Evolutionary conservation across 2,797 vertebrate species (phyloP).

Genomic region (Sebastes oblongus): DNA sequence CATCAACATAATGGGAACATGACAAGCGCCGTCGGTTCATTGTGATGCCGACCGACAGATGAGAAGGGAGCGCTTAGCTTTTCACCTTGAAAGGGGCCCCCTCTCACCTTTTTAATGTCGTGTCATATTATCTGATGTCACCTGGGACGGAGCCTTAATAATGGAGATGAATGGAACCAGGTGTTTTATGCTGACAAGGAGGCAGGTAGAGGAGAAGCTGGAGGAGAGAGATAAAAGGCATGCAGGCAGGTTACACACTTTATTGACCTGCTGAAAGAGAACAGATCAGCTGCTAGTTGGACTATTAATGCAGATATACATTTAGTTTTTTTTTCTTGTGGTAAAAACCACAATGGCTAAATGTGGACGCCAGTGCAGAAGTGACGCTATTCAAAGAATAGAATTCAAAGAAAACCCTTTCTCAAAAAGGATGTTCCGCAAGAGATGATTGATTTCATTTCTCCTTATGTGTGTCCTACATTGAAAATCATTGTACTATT

Average conservation of each 20-base stretch:
- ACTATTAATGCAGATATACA: not conserved
- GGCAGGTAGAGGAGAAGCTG: not conserved
- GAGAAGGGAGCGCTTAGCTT: conserved; percentile 1
- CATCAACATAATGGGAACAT: conserved; percentile 3
- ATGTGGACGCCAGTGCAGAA: not conserved
- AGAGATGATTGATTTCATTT: not conserved
- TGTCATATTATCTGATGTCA: conserved; percentile 43
- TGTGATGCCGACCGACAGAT: conserved; percentile 45
- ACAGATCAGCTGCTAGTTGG: not conserved
- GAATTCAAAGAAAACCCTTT: not conserved
- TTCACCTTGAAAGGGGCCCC: conserved; percentile 40
- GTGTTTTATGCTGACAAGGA: conserved; percentile 25
- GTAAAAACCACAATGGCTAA: not conserved
- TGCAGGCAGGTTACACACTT: not conserved
- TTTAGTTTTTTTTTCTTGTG: not conserved
- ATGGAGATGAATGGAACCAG: conserved; percentile 55
- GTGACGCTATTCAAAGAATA: not conserved
- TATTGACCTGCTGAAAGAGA: not conserved
- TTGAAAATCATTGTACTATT: not conserved
- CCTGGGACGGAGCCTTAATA: conserved; percentile 36
- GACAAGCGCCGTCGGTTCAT: conserved; percentile 15
- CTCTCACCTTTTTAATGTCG: conserved; percentile 46
- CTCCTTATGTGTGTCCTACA: not conserved
- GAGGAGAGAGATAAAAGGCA: not conserved
- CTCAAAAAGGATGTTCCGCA: not conserved